These are phyloP conservation scores for Theretra japonica DNA, from an alignment of 2,888 invertebrate species.

Conservation along the genomic window DNA sequence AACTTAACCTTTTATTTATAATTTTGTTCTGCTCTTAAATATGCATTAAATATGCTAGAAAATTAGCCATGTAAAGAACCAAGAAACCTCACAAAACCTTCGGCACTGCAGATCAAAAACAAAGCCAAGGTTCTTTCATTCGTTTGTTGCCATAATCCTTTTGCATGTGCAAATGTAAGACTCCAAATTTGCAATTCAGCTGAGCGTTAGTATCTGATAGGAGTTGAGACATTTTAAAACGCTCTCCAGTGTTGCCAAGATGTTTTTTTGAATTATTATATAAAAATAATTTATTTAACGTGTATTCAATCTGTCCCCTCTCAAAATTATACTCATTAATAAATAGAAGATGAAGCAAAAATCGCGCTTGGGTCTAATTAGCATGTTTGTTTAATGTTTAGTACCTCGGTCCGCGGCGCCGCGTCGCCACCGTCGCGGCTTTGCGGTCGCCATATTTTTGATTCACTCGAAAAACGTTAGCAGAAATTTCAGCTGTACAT, in stretches of 20 bases:
- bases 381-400: slow-evolving; percentile 24
- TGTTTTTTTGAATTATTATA: no score
- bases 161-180: slow-evolving; percentile 10
- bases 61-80: no score
- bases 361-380: slow-evolving; percentile 28
- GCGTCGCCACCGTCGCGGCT: background rate
- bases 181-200: slow-evolving; percentile 4
- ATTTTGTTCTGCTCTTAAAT: no score
- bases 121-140: background rate
- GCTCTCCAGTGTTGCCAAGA: slow-evolving; percentile 12
- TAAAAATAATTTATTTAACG: no score
- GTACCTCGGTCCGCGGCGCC: slow-evolving; percentile 9
- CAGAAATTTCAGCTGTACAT: slow-evolving; percentile 21
- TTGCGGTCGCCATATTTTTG: slow-evolving; percentile 1
- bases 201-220: background rate
- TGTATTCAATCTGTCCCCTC: no score
- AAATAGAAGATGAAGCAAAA: background rate
- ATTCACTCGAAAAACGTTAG: slow-evolving; percentile 12
- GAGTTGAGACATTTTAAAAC: background rate
- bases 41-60: no score
- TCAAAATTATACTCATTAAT: no score
- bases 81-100: background rate
- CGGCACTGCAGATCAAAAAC: background rate
- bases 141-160: background rate
- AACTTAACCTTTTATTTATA: no score